Percentiles rank a stretch among this genome's conserved stretches.
Evolutionary conservation across 2,888 invertebrate genomes (phyloP).

Genomic region (Rhimphoctona megacephalus): DNA sequence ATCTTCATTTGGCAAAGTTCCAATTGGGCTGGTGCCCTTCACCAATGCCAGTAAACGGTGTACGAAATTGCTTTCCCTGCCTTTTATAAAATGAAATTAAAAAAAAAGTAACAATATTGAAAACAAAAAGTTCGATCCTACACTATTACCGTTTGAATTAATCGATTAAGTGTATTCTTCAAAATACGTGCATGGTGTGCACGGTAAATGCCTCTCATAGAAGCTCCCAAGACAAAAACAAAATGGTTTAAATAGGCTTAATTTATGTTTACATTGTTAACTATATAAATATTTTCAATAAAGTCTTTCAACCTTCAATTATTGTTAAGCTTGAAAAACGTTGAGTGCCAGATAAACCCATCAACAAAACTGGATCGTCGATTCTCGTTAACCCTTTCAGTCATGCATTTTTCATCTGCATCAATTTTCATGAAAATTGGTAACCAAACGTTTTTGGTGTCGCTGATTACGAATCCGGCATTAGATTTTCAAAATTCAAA

Average conservation of each 20-base stretch:
- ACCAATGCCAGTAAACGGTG: constrained; percentile 82
- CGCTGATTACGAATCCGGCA: no score
- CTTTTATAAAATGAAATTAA: constrained; percentile 33
- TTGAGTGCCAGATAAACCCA: background rate
- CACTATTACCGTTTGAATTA: constrained; percentile 1
- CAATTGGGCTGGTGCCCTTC: constrained; percentile 84
- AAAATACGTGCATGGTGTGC: background rate
- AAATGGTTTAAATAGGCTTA: background rate
- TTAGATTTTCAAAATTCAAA: no score
- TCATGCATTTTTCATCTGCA: no score
- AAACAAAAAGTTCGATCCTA: background rate
- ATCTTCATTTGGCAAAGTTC: constrained; percentile 81
- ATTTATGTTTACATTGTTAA: background rate
- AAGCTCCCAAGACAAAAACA: background rate
- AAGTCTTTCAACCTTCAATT: background rate
- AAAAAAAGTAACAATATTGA: background rate
- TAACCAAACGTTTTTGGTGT: no score
- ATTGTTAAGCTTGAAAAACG: background rate
- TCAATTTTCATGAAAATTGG: no score
- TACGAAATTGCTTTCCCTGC: constrained; percentile 80
- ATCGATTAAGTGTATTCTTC: background rate
- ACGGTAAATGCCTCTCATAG: background rate
- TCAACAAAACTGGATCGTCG: background rate
- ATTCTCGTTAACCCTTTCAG: background rate
- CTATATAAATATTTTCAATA: background rate